phyloP scores from a whole-genome alignment of 2,888 invertebrate species.

The Venusia cambrica region DNA sequence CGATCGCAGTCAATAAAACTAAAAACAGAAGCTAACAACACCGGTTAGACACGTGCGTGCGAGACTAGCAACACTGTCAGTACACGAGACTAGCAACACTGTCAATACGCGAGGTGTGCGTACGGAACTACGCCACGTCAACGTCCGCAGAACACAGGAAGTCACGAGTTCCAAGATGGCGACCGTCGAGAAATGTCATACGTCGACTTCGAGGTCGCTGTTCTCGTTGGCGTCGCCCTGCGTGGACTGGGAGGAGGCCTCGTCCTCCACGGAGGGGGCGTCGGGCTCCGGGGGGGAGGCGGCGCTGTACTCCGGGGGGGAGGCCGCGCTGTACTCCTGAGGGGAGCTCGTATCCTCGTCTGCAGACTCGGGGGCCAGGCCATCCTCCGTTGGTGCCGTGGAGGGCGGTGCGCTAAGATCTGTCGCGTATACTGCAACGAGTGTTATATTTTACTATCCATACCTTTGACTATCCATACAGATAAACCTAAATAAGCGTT shows the following conservation, averaged over 20 bases:
- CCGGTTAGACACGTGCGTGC: conserved; percentile 45
- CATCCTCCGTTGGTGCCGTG: conserved; percentile 78
- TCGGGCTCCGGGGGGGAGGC: conserved; percentile 39
- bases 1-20: no score
- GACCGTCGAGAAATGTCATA: conserved; percentile 63
- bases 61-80: conserved; percentile 49
- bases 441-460: neutral
- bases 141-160: conserved; percentile 26
- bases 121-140: no score
- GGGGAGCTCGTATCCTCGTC: conserved; percentile 66
- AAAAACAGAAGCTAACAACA: no score
- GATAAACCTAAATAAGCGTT: no score
- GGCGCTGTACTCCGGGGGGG: conserved; percentile 39
- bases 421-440: conserved; percentile 64
- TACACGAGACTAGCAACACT: conserved; percentile 20
- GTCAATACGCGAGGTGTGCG: no score
- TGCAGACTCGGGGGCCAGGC: conserved; percentile 46
- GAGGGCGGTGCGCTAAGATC: conserved; percentile 72
- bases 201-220: conserved; percentile 71
- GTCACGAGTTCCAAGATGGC: conserved; percentile 48
- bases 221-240: conserved; percentile 45
- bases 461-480: no score
- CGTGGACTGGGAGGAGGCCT: conserved; percentile 51
- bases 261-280: conserved; percentile 16
- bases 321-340: conserved; percentile 52